Conservation (phyloP, 2,888 invertebrate genomes). For the Leptopilina drosophilae region DNA sequence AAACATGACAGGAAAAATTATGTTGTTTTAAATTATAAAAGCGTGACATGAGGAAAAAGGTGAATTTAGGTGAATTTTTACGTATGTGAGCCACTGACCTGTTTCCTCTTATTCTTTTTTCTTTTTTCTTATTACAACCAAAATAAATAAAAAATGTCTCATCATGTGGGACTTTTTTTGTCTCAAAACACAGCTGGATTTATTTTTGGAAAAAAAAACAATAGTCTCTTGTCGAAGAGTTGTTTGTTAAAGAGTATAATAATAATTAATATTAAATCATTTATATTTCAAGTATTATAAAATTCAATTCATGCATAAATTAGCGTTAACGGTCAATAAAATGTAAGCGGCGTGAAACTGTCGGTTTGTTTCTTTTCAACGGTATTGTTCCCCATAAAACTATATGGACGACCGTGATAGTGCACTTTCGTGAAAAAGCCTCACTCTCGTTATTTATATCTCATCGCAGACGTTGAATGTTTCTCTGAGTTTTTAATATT, state of each 20-base stretch:
- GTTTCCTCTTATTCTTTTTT: neutral
- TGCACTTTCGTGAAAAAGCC: conserved; percentile 22
- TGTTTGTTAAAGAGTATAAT: neutral
- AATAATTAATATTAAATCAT: neutral
- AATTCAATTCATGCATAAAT: conserved; percentile 7
- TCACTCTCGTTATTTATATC: conserved; percentile 16
- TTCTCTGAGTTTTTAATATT: no score
- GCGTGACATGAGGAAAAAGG: neutral
- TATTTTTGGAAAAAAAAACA: neutral
- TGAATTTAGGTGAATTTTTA: neutral
- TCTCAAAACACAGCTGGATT: neutral
- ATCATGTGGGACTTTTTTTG: conserved; percentile 1
- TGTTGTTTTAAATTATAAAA: conserved; percentile 5
- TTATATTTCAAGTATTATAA: neutral
- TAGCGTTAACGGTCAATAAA: conserved; percentile 5
- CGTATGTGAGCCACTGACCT: conserved; percentile 3
- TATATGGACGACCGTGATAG: neutral
- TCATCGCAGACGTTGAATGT: neutral
- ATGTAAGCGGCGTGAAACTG: conserved; percentile 8
- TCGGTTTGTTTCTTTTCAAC: conserved; percentile 3
- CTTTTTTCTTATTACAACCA: neutral
- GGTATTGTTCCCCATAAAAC: conserved; percentile 28
- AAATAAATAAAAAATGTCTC: neutral
- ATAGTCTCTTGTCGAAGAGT: neutral
- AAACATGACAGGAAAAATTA: neutral